Evolutionary conservation across 53 echinoderm and acorn worm species (phyloP), one percentile per base, ranked within the genome.

Genomic region (Apostichopus leukothele): DNA sequence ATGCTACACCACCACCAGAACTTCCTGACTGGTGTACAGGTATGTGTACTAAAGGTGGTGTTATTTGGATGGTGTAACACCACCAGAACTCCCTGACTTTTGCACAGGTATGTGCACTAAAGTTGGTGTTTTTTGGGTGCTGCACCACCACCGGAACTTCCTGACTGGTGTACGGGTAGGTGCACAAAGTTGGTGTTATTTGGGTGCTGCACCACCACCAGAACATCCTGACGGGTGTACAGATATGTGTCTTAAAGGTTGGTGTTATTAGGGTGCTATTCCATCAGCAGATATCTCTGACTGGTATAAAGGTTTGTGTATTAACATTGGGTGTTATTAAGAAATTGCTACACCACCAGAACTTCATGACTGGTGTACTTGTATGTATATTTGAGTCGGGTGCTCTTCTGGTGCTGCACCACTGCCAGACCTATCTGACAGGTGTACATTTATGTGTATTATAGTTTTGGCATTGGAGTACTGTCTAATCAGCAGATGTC

Each of bases 101-200:
- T 27, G 27, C 1, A 27, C 27, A 27, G 27, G 27, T 27, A 27
- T 1, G 27, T 27, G 27, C 1, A 27, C 27, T 27, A 27, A 27
- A 27, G 27, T 0, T 27, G 27, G 27, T 27, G 1, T 27, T 27
- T 1, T 27, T 27, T 27, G 27, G 95, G 94, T 67, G 94, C 94
- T 25, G 92, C 92, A 50, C 76, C 90, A 73, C 93, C 95, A 73
- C 97, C 95, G 18, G 90, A 92, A 5, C 90, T 87, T 6, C 97
- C 97, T 13, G 94, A 95, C 55, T 97, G 97, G 97, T 97, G 95
- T 89, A 63, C 86, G 86, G 97, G 97, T 97, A 79, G 83, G 92
- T 52, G 11, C 16, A 18, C 6, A 68, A n/a, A n/a, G 13, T 4
- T 16, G 18, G n/a, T 67, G 14, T 68, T 12, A 68, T 68, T 68